Evolutionary conservation across 2,888 invertebrate genomes (phyloP).

Genomic region (Eristalinus sepulchralis): DNA sequence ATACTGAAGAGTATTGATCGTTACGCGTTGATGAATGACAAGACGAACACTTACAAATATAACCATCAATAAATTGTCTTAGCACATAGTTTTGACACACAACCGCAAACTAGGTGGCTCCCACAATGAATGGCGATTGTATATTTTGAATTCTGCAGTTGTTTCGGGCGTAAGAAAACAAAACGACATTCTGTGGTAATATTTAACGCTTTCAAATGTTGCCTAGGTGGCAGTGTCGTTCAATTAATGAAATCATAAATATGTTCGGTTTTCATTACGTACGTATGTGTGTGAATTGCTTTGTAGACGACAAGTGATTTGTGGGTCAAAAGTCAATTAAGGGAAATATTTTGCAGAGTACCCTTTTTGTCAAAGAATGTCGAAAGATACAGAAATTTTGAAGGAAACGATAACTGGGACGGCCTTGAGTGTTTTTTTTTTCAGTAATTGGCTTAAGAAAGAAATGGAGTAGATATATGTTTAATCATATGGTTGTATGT

Average conservation of each 20-base stretch:
- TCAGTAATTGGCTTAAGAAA: too few species aligned
- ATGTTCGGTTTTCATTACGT: conserved; percentile 14
- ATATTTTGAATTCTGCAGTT: neutral
- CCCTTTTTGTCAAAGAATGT: too few species aligned
- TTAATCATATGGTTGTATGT: too few species aligned
- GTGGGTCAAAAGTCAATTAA: conserved; percentile 64
- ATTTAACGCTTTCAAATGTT: conserved; percentile 16
- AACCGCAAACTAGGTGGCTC: neutral
- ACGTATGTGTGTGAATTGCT: conserved; percentile 30
- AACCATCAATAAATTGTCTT: conserved; percentile 25
- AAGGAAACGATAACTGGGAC: too few species aligned
- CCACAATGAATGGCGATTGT: conserved; percentile 19
- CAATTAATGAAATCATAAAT: conserved; percentile 60
- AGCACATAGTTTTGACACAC: neutral
- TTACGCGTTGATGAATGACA: neutral
- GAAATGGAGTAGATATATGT: too few species aligned
- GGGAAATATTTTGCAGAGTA: conserved; percentile 37
- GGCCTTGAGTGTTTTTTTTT: too few species aligned
- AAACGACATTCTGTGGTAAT: conserved; percentile 29
- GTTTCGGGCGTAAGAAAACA: conserved; percentile 7
- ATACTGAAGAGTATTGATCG: neutral
- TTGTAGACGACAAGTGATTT: conserved; percentile 26
- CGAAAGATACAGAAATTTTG: too few species aligned
- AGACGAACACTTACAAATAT: neutral
- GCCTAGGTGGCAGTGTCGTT: conserved; percentile 47